Evolutionary conservation across 2,888 invertebrate species (phyloP).

Genomic region (Nomada ruficornis): DNA sequence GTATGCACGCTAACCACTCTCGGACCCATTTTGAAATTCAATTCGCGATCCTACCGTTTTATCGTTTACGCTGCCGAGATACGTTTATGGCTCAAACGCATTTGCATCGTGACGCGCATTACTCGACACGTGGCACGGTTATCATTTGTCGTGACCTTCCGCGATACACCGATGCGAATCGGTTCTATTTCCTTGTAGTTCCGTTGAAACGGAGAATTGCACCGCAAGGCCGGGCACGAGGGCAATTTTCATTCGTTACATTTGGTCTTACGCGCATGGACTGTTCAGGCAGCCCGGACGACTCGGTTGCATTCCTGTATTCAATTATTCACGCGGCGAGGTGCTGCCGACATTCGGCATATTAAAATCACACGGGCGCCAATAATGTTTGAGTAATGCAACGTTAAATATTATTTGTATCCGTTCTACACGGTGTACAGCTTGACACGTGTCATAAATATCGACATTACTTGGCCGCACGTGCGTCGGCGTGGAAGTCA

Average conservation of each 20-base stretch:
- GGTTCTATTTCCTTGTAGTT: background rate
- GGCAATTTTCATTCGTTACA: background rate
- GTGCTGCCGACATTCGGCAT: background rate
- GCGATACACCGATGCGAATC: constrained; percentile 21
- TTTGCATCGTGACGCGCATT: constrained; percentile 49
- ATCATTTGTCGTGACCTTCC: constrained; percentile 51
- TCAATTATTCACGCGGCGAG: constrained; percentile 8
- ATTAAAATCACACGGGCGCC: constrained; percentile 18
- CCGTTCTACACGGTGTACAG: background rate
- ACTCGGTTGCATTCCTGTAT: background rate
- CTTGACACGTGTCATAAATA: constrained; percentile 44
- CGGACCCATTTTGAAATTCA: constrained; percentile 47
- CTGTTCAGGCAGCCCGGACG: background rate
- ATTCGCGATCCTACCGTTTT: constrained; percentile 38
- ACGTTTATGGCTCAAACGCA: constrained; percentile 35
- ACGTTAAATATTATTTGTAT: constrained; percentile 34
- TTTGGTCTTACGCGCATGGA: background rate
- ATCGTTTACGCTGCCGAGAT: constrained; percentile 29
- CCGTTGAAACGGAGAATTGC: background rate
- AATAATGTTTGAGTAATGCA: constrained; percentile 30
- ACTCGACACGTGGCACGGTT: constrained; percentile 38
- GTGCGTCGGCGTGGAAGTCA: constrained; percentile 33
- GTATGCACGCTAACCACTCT: constrained; percentile 34
- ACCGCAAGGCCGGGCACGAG: background rate
- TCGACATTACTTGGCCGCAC: constrained; percentile 32